Evolutionary conservation across 2,113 vertebrate species (phyloP), one percentile per base, ranked within the genome.

Genomic region (Probosciger aterrimus): DNA sequence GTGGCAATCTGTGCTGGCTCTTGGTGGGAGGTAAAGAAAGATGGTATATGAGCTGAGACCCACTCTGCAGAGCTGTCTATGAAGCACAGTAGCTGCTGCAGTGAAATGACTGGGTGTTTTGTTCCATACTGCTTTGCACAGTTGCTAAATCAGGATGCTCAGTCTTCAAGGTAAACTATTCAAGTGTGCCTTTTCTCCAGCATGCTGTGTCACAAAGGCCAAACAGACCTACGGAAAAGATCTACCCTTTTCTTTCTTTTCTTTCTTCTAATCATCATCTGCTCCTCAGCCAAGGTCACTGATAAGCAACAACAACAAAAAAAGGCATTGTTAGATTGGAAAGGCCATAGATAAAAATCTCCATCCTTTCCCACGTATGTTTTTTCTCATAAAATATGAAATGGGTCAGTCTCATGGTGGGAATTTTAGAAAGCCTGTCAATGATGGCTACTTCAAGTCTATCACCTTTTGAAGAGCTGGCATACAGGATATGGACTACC

Each of bases 201-300:
- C 16, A 49, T 39, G 18, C 15, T 87, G 62, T 79, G 74, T 79
- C 67, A 89, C n/a, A 76, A 57, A 91, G 67, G 74, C 46, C 84
- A 96, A 89, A 79, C 4, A 85, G 63, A 88, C 28, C 37, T 53
- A 62, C 9, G 28, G 31, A 85, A 87, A 94, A 69, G 31, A 88
- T 85, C 44, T 84, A 92, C 39, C 44, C 52, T 83, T 73, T 77
- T 79, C 74, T 90, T 93, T 71, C 43, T 85, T 87, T 91, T 91
- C 95, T 90, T 94, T 93, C 94, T 96, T 95, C 91, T 90, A 87
- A 92, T 69, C 53, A 82, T 46, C 92, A 88, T 64, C 81, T 93
- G 77, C 62, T 84, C 62, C 91, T 75, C 77, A 87, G 81, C 35
- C 70, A 94, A 91, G 57, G 70, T 82, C 78, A 79, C 89, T 91